Evolutionary conservation across 2,888 invertebrate species (phyloP), one percentile per base, ranked within the genome.

Genomic region (Cabera pusaria): DNA sequence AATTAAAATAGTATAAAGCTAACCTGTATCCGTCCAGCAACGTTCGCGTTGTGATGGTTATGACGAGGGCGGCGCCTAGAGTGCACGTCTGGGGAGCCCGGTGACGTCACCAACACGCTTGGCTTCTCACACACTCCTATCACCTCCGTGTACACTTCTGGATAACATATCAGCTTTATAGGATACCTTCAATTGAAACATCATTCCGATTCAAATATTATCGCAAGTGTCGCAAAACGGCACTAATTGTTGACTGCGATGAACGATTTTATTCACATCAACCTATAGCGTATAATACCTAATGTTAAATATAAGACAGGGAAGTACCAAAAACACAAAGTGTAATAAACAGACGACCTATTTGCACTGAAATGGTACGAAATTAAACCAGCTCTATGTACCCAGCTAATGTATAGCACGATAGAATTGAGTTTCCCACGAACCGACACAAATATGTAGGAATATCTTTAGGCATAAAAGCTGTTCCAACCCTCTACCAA

Each of bases 71-170:
- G 83, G 27, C 90, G 81, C 49, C 91, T 81, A 70, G 90, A 80
- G 71, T 94, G 94, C 53, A 95, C 90, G 74, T 96, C 97, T 6
- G 97, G 97, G 42, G 97, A 97, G 22, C 97, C 96, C 3, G 98
- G 98, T 55, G 97, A 97, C 59, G 98, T 98, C 65, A 98, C 96
- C 72, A 97, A 91, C 49, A 98, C 97, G 85, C 97, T 96, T 24
- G 97, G 97, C 71, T 97, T 94, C 74, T 96, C 96, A 59, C 93
- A 92, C 31, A 92, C 90, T 51, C 92, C 90, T 69, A 83, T 77
- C 47, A 80, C 81, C 52, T 89, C 90, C 72, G 88, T 87, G 83
- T 93, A 93, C 41, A 92, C 88, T 72, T 93, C 94, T 92, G 86
- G 92, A n/a, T n/a, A n/a, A n/a, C n/a, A n/a, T n/a, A n/a, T n/a